Evolutionary conservation across 2,113 vertebrate species (phyloP).

Genomic region (Colius striatus): DNA sequence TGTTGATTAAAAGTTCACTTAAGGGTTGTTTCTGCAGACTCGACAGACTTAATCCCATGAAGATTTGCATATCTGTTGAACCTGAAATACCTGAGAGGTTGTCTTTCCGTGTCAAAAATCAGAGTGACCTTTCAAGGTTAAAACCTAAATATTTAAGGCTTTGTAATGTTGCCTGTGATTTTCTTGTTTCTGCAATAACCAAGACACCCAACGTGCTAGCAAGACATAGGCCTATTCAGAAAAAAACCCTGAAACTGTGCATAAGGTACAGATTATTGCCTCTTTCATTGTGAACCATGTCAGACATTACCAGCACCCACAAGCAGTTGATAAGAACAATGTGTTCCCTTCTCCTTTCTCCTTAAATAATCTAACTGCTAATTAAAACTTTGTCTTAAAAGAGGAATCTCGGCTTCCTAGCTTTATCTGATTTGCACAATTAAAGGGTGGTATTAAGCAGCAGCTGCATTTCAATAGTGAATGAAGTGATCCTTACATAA

Average conservation of each 20-base stretch:
- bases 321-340: neutral
- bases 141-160: neutral
- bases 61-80: neutral
- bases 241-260: neutral
- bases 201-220: neutral
- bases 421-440: conserved; percentile 18
- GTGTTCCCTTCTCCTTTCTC: neutral
- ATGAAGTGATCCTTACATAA: neutral
- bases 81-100: neutral
- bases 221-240: neutral
- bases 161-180: neutral
- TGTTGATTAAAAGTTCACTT: neutral
- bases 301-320: neutral
- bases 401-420: neutral
- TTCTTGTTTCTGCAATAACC: neutral
- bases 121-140: neutral
- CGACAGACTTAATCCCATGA: neutral
- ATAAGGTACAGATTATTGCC: neutral
- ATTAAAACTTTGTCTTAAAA: conserved; percentile 45
- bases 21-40: neutral
- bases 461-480: neutral
- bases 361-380: conserved; percentile 33
- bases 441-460: neutral
- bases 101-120: neutral
- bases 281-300: neutral